A percentile compares a stretch with the other conserved stretches of the same genome.
These are phyloP conservation scores for Ctenochaetus hawaiiensis DNA, from an alignment of 2,797 vertebrate genomes.

Conservation along the genomic window DNA sequence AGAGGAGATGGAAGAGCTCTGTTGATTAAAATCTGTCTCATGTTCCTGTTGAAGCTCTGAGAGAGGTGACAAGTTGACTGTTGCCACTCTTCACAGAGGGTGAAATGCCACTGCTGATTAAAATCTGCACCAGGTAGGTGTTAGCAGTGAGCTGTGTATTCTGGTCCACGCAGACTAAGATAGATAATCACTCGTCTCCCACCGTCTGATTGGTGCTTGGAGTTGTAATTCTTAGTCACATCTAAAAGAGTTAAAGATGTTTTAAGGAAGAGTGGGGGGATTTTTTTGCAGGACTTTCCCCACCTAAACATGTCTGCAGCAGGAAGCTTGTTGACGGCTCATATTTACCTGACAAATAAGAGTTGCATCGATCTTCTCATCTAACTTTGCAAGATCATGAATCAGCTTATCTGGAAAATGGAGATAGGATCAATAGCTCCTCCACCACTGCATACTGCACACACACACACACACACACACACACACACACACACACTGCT, in stretches of 20 bases:
- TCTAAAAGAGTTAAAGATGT: background rate
- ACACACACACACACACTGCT: too few relatives aligned
- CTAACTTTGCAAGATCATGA: background rate
- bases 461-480: too few relatives aligned
- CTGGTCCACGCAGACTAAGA: background rate
- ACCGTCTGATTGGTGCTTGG: background rate
- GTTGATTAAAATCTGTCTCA: slow-evolving; percentile 39
- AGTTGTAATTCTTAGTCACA: background rate
- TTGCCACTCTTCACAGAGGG: background rate
- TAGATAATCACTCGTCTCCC: background rate
- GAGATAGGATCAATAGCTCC: too few relatives aligned
- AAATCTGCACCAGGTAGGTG: slow-evolving; percentile 11
- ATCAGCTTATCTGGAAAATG: background rate
- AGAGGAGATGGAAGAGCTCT: background rate
- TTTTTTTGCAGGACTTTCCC: background rate
- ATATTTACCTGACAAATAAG: too few relatives aligned
- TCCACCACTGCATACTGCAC: too few relatives aligned
- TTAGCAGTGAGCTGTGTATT: background rate
- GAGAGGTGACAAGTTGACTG: slow-evolving; percentile 35
- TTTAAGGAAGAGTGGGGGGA: background rate
- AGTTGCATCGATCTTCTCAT: too few relatives aligned
- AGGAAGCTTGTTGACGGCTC: background rate
- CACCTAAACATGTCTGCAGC: background rate
- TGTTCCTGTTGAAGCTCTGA: slow-evolving; percentile 25
- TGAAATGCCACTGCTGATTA: slow-evolving; percentile 41